Percentiles rank a stretch among this genome's conserved stretches.
Evolutionary conservation across 2,888 invertebrate genomes (phyloP).

Genomic region (Leptopilina syphax): DNA sequence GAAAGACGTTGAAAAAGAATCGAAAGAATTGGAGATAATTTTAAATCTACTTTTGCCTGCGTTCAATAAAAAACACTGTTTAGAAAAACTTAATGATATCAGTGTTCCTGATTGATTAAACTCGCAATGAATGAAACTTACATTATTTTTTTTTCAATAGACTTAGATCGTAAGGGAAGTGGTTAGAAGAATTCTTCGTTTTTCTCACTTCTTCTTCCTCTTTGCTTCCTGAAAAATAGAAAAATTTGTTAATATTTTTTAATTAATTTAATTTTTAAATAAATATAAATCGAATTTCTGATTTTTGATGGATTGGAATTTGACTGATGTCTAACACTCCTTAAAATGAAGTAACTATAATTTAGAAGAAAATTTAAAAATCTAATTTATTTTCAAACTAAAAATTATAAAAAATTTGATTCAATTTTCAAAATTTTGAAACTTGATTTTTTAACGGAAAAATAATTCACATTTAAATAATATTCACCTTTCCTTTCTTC

Average conservation of each 20-base stretch:
- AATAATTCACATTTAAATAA: not conserved
- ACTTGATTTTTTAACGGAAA: too few relatives aligned
- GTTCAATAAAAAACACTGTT: not conserved
- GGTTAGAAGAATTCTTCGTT: not conserved
- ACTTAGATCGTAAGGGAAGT: conserved; percentile 32
- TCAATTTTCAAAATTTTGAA: too few relatives aligned
- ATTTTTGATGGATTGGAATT: too few relatives aligned
- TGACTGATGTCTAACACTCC: too few relatives aligned
- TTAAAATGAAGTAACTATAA: too few relatives aligned
- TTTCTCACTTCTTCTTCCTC: conserved; percentile 50
- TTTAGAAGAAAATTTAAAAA: too few relatives aligned
- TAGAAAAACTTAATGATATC: not conserved
- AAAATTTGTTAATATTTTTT: not conserved
- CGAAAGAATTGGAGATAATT: too few relatives aligned
- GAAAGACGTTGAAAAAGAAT: not conserved
- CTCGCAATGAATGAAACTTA: conserved; percentile 31
- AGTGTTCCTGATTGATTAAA: not conserved
- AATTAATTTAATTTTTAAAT: too few relatives aligned
- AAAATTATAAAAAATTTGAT: too few relatives aligned
- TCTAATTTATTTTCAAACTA: too few relatives aligned
- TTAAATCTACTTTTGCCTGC: conserved; percentile 8
- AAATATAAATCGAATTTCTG: too few relatives aligned
- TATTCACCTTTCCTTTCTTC: conserved; percentile 49
- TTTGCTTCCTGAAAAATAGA: conserved; percentile 47
- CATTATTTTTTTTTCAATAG: conserved; percentile 36